These are phyloP conservation scores for Catalaphyllia jardinei DNA, from an alignment of 64 coral and sea anemone species.

Conservation along the genomic window DNA sequence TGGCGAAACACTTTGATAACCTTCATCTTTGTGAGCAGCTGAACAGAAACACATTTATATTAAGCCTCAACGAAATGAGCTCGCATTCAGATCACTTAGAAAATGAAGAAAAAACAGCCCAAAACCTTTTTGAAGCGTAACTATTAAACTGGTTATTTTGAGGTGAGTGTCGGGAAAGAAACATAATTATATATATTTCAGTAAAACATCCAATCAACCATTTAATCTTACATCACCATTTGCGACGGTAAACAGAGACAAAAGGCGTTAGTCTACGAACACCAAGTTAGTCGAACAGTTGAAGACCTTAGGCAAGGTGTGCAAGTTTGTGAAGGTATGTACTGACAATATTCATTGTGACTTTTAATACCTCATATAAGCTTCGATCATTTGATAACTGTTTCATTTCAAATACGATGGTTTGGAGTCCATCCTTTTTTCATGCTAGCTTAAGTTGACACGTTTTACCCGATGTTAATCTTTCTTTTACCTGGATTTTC, in stretches of 20 bases:
- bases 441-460: too few relatives aligned
- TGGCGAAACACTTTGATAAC: neutral
- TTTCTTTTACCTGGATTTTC: too few relatives aligned
- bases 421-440: too few relatives aligned
- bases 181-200: constrained; percentile 18
- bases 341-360: neutral
- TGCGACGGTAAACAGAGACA: constrained; percentile 1
- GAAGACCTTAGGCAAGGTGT: neutral
- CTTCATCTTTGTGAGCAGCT: neutral
- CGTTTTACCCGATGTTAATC: too few relatives aligned
- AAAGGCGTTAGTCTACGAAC: neutral
- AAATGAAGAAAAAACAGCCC: neutral
- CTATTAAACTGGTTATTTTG: neutral
- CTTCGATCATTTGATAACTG: too few relatives aligned
- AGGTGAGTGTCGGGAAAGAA: neutral
- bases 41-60: neutral
- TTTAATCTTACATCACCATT: constrained; percentile 35
- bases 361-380: neutral
- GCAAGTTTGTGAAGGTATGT: constrained; percentile 3
- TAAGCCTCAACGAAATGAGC: neutral
- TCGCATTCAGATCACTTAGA: neutral
- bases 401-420: too few relatives aligned
- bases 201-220: constrained; percentile 2
- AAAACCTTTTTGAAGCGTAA: neutral
- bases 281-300: neutral